phyloP scores from a whole-genome alignment of 1,140 invertebrate genomes.

The Cepaea nemoralis region DNA sequence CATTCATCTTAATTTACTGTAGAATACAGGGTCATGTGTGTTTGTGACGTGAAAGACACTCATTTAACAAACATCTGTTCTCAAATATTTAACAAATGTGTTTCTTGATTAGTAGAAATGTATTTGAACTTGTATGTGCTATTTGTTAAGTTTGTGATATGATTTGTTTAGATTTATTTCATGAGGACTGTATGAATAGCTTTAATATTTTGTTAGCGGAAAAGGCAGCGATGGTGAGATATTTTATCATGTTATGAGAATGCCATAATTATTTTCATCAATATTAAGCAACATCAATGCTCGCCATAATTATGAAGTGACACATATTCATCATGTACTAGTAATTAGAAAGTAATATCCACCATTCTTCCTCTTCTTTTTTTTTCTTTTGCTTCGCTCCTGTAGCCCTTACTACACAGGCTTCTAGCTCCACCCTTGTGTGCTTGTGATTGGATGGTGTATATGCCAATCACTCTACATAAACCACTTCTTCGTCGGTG shows the following conservation, averaged over 20 bases:
- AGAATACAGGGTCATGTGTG: too few species aligned
- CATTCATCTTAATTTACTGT: too few species aligned
- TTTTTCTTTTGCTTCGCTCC: slow-evolving; percentile 3
- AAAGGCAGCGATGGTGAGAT: background rate
- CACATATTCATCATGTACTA: background rate
- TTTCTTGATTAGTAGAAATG: too few species aligned
- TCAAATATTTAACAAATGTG: too few species aligned
- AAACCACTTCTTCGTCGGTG: slow-evolving; percentile 20
- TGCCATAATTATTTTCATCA: background rate
- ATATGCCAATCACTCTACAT: slow-evolving; percentile 29
- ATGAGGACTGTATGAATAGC: background rate
- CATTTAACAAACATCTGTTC: too few species aligned
- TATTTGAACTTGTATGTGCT: too few species aligned
- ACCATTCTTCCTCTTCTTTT: slow-evolving; percentile 8
- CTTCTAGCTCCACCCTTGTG: slow-evolving; percentile 22
- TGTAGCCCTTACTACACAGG: slow-evolving; percentile 9
- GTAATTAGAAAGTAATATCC: background rate
- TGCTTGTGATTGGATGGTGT: slow-evolving; percentile 30
- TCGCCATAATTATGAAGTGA: background rate
- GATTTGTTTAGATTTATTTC: background rate
- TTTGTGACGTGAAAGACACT: too few species aligned
- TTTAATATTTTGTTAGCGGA: background rate
- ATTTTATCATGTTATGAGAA: background rate
- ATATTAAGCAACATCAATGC: background rate
- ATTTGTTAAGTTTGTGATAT: too few species aligned